Percentiles rank a stretch among this genome's conserved stretches.
Conservation (phyloP, 92 coral and sea anemone species). For the Montipora capitata region DNA sequence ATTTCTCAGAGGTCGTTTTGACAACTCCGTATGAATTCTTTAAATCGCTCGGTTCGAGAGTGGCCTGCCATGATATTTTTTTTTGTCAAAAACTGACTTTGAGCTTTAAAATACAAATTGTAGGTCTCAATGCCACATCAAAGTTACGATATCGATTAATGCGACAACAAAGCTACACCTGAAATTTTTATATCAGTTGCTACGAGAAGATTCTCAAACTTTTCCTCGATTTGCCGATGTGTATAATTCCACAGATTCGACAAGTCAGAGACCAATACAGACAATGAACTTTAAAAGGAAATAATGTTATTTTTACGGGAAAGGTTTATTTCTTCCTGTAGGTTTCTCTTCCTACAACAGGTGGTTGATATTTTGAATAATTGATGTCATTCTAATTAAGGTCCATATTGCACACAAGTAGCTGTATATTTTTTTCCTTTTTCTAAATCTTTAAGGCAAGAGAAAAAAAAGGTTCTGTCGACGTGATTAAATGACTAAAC, state of each 20-base stretch:
- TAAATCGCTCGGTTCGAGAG: background rate
- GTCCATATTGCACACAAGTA: slow-evolving; percentile 22
- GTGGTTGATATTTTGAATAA: slow-evolving; percentile 80
- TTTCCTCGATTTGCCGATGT: background rate
- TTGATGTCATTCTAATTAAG: slow-evolving; percentile 65
- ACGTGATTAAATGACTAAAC: background rate
- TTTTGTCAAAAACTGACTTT: background rate
- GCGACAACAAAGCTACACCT: slow-evolving; percentile 82
- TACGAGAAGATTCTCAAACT: background rate
- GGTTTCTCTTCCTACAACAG: slow-evolving; percentile 68
- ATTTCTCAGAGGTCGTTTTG: slow-evolving; percentile 22
- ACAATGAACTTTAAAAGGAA: background rate
- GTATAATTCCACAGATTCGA: background rate
- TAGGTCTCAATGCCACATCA: background rate
- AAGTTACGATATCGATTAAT: slow-evolving; percentile 27
- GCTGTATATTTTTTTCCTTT: slow-evolving; percentile 11
- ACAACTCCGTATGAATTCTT: slow-evolving; percentile 8
- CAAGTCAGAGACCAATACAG: background rate
- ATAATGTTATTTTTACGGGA: background rate
- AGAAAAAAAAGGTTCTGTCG: background rate
- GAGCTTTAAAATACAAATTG: background rate
- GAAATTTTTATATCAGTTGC: background rate
- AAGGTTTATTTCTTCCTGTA: slow-evolving; percentile 32
- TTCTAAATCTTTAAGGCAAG: background rate
- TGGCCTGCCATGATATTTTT: background rate